Evolutionary conservation across 2,797 vertebrate species (phyloP).

Genomic region (Syncerus caffer): DNA sequence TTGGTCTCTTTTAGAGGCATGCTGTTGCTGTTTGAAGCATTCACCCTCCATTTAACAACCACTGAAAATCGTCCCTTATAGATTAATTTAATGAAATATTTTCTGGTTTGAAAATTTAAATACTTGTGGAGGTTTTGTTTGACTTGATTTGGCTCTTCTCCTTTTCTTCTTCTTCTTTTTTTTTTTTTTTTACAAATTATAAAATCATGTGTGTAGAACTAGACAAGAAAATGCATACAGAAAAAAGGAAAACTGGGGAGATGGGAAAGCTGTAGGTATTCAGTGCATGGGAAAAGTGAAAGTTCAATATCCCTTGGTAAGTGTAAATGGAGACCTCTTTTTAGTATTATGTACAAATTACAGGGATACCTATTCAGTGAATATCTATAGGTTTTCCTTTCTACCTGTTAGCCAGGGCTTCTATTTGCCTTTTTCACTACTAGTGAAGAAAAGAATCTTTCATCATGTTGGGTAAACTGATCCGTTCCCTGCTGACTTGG

Average conservation of each 20-base stretch:
- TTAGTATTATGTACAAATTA: background rate
- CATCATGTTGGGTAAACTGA: constrained; percentile 24
- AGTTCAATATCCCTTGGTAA: background rate
- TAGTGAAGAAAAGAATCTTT: constrained; percentile 24
- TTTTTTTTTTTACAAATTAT: background rate
- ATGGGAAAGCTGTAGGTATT: background rate
- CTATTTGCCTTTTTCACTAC: constrained; percentile 26
- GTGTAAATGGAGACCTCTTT: background rate
- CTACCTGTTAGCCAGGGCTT: background rate
- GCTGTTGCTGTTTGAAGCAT: background rate
- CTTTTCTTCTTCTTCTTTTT: background rate
- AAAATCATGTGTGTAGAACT: background rate
- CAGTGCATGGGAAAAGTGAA: constrained; percentile 22
- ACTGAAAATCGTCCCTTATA: background rate
- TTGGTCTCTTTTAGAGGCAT: background rate
- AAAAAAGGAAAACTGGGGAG: background rate
- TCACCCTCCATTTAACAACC: background rate
- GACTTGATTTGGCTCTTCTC: background rate
- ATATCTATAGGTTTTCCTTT: background rate
- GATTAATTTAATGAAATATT: constrained; percentile 12
- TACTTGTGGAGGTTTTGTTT: background rate
- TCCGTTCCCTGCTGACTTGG: background rate
- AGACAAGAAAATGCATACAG: background rate
- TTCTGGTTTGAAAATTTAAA: constrained; percentile 40
- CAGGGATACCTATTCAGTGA: background rate